A percentile compares a stretch with the other conserved stretches of the same genome.
These are phyloP conservation scores for Antigone vipio DNA, from an alignment of 2,113 vertebrate species.

Conservation along the genomic window DNA sequence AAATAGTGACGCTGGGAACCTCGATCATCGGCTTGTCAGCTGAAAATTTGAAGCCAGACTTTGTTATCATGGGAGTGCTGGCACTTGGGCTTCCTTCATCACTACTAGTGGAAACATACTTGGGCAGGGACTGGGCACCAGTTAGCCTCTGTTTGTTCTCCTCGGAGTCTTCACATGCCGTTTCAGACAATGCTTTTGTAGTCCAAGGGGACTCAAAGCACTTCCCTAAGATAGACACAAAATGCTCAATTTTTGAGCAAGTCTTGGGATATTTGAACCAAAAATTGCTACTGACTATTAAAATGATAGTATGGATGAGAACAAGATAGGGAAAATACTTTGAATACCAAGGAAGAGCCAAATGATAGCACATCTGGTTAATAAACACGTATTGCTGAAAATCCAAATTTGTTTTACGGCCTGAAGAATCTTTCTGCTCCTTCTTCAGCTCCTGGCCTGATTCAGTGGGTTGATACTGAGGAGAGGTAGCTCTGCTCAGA, in stretches of 20 bases:
- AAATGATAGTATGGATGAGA: conserved; percentile 95
- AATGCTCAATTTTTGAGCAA: conserved; percentile 98
- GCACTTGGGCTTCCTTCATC: conserved; percentile 95
- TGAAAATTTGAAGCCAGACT: conserved; percentile 92
- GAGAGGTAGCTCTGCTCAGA: conserved; percentile 70
- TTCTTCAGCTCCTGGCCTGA: conserved; percentile 66
- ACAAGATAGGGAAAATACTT: conserved; percentile 99
- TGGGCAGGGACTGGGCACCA: conserved; percentile 86
- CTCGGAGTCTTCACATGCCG: conserved; percentile 94
- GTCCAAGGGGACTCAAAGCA: conserved; percentile 99
- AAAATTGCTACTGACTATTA: conserved; percentile 99
- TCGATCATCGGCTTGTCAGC: conserved; percentile 92
- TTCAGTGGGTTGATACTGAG: conserved; percentile 69
- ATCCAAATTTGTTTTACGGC: conserved; percentile 92
- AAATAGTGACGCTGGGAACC: conserved; percentile 93
- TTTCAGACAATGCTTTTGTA: conserved; percentile 95
- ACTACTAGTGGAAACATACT: conserved; percentile 94
- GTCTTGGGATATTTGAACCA: conserved; percentile 99
- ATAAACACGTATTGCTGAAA: conserved; percentile 99
- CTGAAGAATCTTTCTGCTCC: conserved; percentile 78
- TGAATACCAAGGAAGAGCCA: conserved; percentile 97
- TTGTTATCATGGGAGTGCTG: conserved; percentile 88
- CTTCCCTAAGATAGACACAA: conserved; percentile 96
- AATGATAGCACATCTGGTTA: conserved; percentile 99
- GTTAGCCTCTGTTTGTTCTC: conserved; percentile 95